Evolutionary conservation across 2,113 vertebrate genomes (phyloP).

Genomic region (Clinocottus analis): DNA sequence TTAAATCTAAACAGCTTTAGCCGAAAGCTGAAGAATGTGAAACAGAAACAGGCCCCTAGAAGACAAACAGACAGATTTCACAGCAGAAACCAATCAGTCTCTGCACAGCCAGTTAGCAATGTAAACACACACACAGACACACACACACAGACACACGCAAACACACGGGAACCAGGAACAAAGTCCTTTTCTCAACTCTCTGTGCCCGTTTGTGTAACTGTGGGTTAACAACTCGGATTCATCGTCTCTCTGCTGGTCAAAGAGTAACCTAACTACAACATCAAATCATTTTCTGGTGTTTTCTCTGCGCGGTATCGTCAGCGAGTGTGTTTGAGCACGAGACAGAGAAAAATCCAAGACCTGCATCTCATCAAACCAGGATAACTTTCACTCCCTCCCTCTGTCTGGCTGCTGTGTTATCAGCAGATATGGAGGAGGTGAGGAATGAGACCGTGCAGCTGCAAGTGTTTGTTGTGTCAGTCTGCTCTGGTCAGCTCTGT

Average conservation of each 20-base stretch:
- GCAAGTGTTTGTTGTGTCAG: constrained; percentile 75
- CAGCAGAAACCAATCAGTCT: constrained; percentile 52
- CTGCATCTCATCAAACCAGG: constrained; percentile 49
- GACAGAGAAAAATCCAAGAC: constrained; percentile 31
- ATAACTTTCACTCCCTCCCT: constrained; percentile 54
- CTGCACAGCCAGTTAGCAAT: constrained; percentile 46
- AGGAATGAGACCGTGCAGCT: constrained; percentile 71
- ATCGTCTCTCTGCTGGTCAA: constrained; percentile 20
- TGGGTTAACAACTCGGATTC: constrained; percentile 30
- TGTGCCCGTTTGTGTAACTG: constrained; percentile 21
- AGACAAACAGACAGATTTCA: constrained; percentile 72
- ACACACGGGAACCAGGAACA: constrained; percentile 47
- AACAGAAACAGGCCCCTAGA: constrained; percentile 62
- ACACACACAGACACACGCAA: constrained; percentile 31
- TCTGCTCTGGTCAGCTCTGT: constrained; percentile 51
- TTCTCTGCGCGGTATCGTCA: constrained; percentile 2
- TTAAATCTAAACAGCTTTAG: constrained; percentile 23
- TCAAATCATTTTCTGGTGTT: background rate
- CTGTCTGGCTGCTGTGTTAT: constrained; percentile 58
- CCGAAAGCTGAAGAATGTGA: constrained; percentile 63
- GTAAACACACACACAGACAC: constrained; percentile 61
- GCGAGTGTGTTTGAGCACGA: background rate
- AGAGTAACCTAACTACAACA: background rate
- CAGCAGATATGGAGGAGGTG: constrained; percentile 66
- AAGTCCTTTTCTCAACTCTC: constrained; percentile 51